These are phyloP conservation scores for Cinclus mexicanus DNA, from an alignment of 2,113 vertebrate species.

Conservation along the genomic window DNA sequence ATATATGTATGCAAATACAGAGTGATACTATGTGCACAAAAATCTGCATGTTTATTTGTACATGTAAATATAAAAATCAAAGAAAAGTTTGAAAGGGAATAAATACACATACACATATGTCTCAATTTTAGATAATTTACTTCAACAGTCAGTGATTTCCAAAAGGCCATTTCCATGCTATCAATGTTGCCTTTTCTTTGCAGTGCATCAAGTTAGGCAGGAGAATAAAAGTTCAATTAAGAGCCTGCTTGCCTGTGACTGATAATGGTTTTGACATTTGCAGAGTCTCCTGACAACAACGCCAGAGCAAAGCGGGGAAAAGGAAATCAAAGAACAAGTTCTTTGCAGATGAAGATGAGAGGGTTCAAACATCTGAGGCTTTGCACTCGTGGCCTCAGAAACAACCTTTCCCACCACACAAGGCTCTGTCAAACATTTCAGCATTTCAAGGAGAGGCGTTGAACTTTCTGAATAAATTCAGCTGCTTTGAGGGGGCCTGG, in stretches of 20 bases:
- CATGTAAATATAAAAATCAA: background rate
- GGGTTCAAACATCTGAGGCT: background rate
- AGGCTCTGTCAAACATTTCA: background rate
- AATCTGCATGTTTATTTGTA: background rate
- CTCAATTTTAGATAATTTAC: background rate
- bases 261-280: constrained; percentile 75
- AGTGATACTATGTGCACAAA: background rate
- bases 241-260: constrained; percentile 26
- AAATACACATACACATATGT: background rate
- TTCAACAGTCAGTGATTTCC: constrained; percentile 1
- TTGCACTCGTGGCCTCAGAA: background rate
- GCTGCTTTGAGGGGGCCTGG: background rate
- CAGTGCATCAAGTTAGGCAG: constrained; percentile 13
- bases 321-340: constrained; percentile 9
- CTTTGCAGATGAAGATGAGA: background rate
- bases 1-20: background rate
- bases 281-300: constrained; percentile 37
- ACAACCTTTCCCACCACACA: background rate
- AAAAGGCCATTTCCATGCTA: constrained; percentile 1
- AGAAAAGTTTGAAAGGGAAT: background rate
- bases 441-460: rapidly evolving
- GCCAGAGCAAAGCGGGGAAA: background rate
- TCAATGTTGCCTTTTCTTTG: background rate
- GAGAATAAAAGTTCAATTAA: constrained; percentile 65
- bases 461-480: background rate